phyloP scores from a whole-genome alignment of 2,888 invertebrate species.

The Apocheima hispidaria region DNA sequence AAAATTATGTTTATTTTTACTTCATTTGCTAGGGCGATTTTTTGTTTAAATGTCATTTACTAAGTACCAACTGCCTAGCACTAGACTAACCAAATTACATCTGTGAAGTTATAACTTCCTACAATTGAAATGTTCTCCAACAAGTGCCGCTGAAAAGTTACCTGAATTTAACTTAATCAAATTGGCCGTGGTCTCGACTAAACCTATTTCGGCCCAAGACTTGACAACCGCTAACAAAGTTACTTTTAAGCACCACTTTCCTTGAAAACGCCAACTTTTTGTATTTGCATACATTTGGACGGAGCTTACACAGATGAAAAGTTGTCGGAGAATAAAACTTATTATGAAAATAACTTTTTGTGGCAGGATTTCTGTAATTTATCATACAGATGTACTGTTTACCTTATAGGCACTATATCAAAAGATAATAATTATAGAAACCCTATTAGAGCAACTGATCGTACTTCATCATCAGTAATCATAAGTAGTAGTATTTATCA shows the following conservation, averaged over 20 bases:
- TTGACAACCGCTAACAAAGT: slow-evolving; percentile 74
- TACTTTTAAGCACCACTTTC: slow-evolving; percentile 67
- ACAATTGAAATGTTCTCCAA: slow-evolving; percentile 66
- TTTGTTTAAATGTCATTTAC: too few relatives aligned
- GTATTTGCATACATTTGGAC: slow-evolving; percentile 67
- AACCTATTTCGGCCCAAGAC: slow-evolving; percentile 74
- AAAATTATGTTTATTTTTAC: too few relatives aligned
- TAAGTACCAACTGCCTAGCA: neutral
- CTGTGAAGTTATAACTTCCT: slow-evolving; percentile 55
- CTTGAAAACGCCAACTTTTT: slow-evolving; percentile 65
- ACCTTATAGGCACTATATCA: neutral
- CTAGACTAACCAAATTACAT: slow-evolving; percentile 35
- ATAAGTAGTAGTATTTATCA: too few relatives aligned
- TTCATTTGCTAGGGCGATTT: too few relatives aligned
- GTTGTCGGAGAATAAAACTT: slow-evolving; percentile 31
- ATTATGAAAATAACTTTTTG: slow-evolving; percentile 24
- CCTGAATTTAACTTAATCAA: slow-evolving; percentile 77
- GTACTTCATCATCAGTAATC: too few relatives aligned
- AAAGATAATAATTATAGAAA: neutral
- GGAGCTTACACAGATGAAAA: slow-evolving; percentile 40
- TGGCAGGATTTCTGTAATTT: slow-evolving; percentile 8
- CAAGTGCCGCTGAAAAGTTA: slow-evolving; percentile 76
- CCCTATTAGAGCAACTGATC: neutral
- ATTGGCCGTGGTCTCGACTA: slow-evolving; percentile 73
- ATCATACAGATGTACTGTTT: neutral